Conservation (phyloP, 2,888 invertebrate genomes). For the Pristionchus japonicus region DNA sequence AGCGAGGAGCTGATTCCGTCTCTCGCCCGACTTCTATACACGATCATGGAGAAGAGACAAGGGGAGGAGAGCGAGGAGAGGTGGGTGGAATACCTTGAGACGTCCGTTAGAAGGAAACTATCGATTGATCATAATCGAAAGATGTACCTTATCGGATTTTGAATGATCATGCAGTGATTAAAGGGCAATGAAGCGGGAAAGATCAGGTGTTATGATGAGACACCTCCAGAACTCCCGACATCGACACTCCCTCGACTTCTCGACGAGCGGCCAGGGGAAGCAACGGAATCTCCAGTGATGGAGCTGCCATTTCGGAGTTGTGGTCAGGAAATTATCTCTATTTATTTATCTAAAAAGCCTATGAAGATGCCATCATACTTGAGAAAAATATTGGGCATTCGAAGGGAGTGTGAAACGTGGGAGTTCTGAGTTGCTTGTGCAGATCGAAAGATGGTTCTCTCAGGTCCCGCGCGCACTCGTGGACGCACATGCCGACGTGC, state of each 20-base stretch:
- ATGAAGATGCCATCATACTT: too few species aligned
- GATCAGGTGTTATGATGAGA: not conserved
- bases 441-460: too few species aligned
- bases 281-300: not conserved
- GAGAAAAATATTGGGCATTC: not conserved
- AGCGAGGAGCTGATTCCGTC: slow-evolving; percentile 30
- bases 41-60: slow-evolving; percentile 33
- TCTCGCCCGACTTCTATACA: not conserved
- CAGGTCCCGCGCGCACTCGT: slow-evolving; percentile 28
- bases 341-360: too few species aligned
- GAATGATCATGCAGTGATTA: too few species aligned
- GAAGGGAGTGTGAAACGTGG: not conserved
- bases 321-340: not conserved
- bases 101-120: too few species aligned
- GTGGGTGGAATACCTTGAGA: too few species aligned
- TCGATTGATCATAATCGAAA: too few species aligned
- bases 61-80: not conserved
- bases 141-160: too few species aligned
- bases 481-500: slow-evolving; percentile 9
- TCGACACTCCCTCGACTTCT: not conserved
- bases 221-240: not conserved
- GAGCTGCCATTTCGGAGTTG: not conserved
- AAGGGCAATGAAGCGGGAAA: not conserved
- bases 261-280: not conserved
- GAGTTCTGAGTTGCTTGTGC: not conserved